Base-by-base conservation (phyloP, 2,113 vertebrate species). In the Campylomormyrus tamandua region DNA sequence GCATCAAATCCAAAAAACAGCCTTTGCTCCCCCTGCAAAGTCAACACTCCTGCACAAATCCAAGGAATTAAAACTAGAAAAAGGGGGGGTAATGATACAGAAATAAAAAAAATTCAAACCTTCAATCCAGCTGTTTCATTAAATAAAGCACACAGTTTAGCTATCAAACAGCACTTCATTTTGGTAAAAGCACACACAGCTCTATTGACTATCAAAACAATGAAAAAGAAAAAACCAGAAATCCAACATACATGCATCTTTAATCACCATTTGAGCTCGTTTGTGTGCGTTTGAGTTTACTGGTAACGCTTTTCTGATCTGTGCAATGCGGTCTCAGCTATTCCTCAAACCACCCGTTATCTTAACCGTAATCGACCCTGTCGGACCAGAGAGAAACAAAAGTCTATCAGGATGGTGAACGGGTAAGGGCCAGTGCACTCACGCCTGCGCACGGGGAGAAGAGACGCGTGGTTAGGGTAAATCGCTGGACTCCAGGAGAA, bases 221-320 rank as follows among this genome's bases (percentile, higher is more conserved):
- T 92, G 93, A 96, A 95, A 93, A 95, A 93, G 95, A 93, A 95
- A 86, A 91, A 90, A 93, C 89, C 84, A 92, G 86, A 85, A 92
- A 95, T 95, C 91, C 94, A 97, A 99, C 97, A 95, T 98, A 98
- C 98, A 98, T 99, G 98, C 98, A 98, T 97, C 97, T 97, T 98
- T 99, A 99, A 98, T 99, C 98, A 99, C 98, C 98, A 97, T 98
- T 98, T 97, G 97, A 98, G 97, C 97, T 98, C 95, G 97, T 97
- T 97, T 97, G 97, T 98, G 96, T 96, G 97, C 95, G 96, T 97
- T 96, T 98, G 97, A 98, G 95, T 97, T 96, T 99, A 99, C 97
- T 95, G 97, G 97, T 98, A 97, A 98, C 97, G 97, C 96, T 93
- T 93, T 94, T 95, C 93, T 95, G 95, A 96, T 96, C 95, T 97